Percentiles rank a stretch among this genome's conserved stretches.
Conservation (phyloP, 2,797 vertebrate species). For the Liparis tanakae region DNA sequence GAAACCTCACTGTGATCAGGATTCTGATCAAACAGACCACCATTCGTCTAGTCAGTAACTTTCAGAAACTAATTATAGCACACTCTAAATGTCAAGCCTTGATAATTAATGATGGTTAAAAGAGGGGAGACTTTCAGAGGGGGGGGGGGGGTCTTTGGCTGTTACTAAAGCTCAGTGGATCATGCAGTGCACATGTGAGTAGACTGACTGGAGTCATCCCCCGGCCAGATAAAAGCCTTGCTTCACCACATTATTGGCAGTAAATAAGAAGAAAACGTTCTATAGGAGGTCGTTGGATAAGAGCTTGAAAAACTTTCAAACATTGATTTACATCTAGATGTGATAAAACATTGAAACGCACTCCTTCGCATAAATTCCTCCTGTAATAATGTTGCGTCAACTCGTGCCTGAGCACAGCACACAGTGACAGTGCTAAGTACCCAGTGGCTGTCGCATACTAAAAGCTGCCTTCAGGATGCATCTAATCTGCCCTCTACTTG, state of each 20-base stretch:
- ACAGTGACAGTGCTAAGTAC: neutral
- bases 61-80: constrained; percentile 64
- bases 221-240: constrained; percentile 77
- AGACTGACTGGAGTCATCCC: constrained; percentile 78
- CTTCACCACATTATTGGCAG: constrained; percentile 68
- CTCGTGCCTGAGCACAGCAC: neutral
- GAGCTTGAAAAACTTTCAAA: constrained; percentile 36
- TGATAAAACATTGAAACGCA: constrained; percentile 22
- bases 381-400: neutral
- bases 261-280: constrained; percentile 64
- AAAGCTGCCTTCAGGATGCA: constrained; percentile 7
- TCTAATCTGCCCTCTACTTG: constrained; percentile 31
- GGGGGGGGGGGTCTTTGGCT: constrained; percentile 42
- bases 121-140: constrained; percentile 13
- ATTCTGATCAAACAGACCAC: constrained; percentile 51
- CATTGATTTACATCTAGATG: constrained; percentile 3
- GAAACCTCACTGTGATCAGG: constrained; percentile 16
- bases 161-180: constrained; percentile 46
- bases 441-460: neutral
- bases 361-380: constrained; percentile 7
- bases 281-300: constrained; percentile 61
- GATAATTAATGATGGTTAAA: constrained; percentile 59
- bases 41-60: constrained; percentile 41
- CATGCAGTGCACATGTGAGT: constrained; percentile 58
- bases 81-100: constrained; percentile 49